Conservation (phyloP, 2,888 invertebrate genomes). For the Epirrita christyi region DNA sequence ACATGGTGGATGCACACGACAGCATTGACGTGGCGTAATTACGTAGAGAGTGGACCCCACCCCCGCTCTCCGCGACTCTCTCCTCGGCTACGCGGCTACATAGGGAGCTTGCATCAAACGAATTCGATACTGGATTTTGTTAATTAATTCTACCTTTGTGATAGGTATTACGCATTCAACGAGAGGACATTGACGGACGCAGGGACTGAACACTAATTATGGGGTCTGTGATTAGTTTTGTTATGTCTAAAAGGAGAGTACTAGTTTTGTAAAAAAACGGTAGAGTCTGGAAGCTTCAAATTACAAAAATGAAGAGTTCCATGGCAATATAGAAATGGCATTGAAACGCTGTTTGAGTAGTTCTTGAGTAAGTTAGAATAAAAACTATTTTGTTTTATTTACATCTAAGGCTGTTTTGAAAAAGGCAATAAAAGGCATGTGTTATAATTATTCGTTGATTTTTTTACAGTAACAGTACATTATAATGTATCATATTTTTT, state of each 20-base stretch:
- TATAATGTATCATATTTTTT: too few relatives aligned
- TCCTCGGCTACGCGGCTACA: constrained; percentile 7
- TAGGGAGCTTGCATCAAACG: constrained; percentile 46
- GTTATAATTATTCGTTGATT: too few relatives aligned
- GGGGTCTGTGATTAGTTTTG: constrained; percentile 42
- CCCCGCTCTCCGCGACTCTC: constrained; percentile 30
- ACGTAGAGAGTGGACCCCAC: constrained; percentile 53
- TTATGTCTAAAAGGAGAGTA: constrained; percentile 16
- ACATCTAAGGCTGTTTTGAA: too few relatives aligned
- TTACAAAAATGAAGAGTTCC: constrained; percentile 1
- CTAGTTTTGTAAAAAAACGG: neutral
- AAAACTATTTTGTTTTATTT: too few relatives aligned
- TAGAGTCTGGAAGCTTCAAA: constrained; percentile 2
- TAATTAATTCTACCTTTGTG: constrained; percentile 66
- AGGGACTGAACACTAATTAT: constrained; percentile 50
- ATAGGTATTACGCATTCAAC: constrained; percentile 50
- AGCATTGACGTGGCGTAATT: constrained; percentile 60
- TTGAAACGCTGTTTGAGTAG: too few relatives aligned
- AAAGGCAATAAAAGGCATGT: too few relatives aligned
- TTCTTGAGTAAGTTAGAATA: too few relatives aligned
- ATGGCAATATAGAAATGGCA: neutral
- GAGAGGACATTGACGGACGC: constrained; percentile 47
- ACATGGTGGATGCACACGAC: constrained; percentile 54
- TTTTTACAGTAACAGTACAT: too few relatives aligned
- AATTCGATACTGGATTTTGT: constrained; percentile 61